Evolutionary conservation across 2,888 invertebrate genomes (phyloP).

Genomic region (Melipona bicolor): DNA sequence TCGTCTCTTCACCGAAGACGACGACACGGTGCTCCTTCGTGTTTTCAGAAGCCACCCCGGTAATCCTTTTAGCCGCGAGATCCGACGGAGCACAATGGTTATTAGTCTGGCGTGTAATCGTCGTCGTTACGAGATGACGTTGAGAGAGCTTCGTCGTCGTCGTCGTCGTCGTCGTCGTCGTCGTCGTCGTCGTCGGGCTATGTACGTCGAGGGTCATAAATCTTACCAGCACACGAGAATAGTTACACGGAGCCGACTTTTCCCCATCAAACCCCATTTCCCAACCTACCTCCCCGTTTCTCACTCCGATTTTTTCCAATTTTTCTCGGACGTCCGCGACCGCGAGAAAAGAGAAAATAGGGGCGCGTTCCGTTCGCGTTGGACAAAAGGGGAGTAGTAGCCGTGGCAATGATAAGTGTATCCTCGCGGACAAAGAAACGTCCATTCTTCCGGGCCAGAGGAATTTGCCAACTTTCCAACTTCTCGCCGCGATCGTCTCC

Average conservation of each 20-base stretch:
- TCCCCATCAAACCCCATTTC: neutral
- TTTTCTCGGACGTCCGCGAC: neutral
- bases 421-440: conserved; percentile 12
- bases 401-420: conserved; percentile 19
- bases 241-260: conserved; percentile 2
- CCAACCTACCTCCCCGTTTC: neutral
- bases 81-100: neutral
- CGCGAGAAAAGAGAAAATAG: neutral
- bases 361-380: neutral
- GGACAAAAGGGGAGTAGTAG: neutral
- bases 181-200: neutral
- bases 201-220: neutral
- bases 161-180: too few relatives aligned
- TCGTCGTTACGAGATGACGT: neutral
- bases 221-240: neutral
- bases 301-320: conserved; percentile 18
- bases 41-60: neutral
- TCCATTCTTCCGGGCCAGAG: conserved; percentile 4
- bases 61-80: conserved; percentile 3
- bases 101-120: conserved; percentile 5
- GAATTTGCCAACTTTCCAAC: conserved; percentile 24
- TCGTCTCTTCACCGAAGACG: neutral
- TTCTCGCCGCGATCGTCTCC: neutral
- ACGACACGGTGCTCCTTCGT: neutral
- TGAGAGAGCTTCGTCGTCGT: neutral